Base-by-base conservation (phyloP, 2,797 vertebrate genomes). In the Novumbra hubbsi region DNA sequence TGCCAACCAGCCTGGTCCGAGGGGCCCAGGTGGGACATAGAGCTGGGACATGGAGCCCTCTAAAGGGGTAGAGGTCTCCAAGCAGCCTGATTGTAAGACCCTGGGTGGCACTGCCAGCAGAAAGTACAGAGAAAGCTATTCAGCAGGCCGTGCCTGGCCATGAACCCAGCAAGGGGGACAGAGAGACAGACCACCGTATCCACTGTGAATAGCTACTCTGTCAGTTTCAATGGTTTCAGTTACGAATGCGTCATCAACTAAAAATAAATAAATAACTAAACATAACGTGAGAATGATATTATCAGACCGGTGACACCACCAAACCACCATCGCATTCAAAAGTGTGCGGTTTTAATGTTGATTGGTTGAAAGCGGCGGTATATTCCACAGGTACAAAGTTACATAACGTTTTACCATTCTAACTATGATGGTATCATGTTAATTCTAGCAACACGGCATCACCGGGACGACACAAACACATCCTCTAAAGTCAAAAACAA, bases 1-100 rank as follows among this genome's bases (percentile, higher is more conserved):
- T 66, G 68, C 74, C 72, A 49, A 49, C 55, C 30, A 55, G 24
- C 62, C 49, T 63, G 17, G 50, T 8, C 50, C 64, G 49, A 65
- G 52, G n/a, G 52, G 67, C 38, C 12, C 28, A 38, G 52, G 62
- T 19, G 55, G 70, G 71, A 48, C 28, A 7, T 6, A 65, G 28
- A 17, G 63, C 15, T 5, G 19, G 17, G 63, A 32, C n/a, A n/a
- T n/a, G n/a, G n/a, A n/a, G n/a, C n/a, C n/a, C 16, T 16, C 63
- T 19, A 17, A 17, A 7, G 28, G 63, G 63, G 30, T 5, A 16
- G 28, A 7, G 1, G 30, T 28, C 1, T 62, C 21, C 60, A 21
- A 60, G 12, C 62, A 34, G 63, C 63, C 63, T 65, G 63, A 34
- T 34, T 34, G 63, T n/a, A 7, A 38, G 27, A 34, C 28, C 30